Evolutionary conservation across 2,113 vertebrate genomes (phyloP).

Genomic region (Oreocharis arfaki): DNA sequence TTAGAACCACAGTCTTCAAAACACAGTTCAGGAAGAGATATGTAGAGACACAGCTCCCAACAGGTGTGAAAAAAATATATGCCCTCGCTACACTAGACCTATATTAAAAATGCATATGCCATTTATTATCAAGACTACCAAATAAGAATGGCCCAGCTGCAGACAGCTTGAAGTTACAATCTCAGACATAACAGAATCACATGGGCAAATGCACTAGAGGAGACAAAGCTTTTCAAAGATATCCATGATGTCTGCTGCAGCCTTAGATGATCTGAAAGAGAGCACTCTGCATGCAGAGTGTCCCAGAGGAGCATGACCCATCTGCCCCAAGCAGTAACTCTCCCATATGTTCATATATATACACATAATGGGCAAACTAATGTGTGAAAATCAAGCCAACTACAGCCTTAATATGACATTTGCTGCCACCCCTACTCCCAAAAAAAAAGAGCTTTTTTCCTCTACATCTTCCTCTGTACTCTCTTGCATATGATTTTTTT

Average conservation of each 20-base stretch:
- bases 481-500: background rate
- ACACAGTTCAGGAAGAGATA: background rate
- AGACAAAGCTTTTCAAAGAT: background rate
- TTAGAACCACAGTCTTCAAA: background rate
- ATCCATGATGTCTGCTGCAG: background rate
- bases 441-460: background rate
- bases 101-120: slow-evolving; percentile 1
- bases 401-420: background rate
- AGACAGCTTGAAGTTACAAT: background rate
- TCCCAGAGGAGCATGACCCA: slow-evolving; percentile 36
- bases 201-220: background rate
- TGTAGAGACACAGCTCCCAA: background rate
- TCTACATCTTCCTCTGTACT: background rate
- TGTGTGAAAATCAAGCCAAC: background rate
- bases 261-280: background rate
- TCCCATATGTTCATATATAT: slow-evolving; percentile 6
- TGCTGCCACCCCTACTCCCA: background rate
- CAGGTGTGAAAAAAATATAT: background rate
- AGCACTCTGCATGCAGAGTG: background rate
- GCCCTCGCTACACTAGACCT: background rate
- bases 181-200: background rate
- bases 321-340: slow-evolving; percentile 20
- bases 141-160: background rate
- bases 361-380: background rate
- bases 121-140: background rate